Evolutionary conservation across 2,113 vertebrate genomes (phyloP).

Genomic region (Collichthys lucidus): DNA sequence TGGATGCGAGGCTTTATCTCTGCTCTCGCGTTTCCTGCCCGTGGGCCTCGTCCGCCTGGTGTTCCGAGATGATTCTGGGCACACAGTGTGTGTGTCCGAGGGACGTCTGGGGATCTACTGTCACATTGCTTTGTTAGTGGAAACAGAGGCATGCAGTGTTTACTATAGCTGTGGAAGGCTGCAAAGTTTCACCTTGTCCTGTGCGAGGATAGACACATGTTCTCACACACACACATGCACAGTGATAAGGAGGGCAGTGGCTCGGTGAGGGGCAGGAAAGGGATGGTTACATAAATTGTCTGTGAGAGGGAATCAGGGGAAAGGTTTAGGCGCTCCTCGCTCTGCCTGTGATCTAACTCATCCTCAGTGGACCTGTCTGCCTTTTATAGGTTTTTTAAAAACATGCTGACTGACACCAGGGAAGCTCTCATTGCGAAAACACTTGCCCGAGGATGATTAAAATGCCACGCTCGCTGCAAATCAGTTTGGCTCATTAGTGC

Average conservation of each 20-base stretch:
- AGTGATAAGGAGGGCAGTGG: slow-evolving; percentile 55
- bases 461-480: slow-evolving; percentile 31
- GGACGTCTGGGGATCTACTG: neutral
- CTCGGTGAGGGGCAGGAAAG: slow-evolving; percentile 41
- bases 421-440: neutral
- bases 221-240: neutral
- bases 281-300: slow-evolving; percentile 50
- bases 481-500: slow-evolving; percentile 57
- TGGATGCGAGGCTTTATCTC: slow-evolving; percentile 53
- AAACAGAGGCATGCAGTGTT: slow-evolving; percentile 60
- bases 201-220: slow-evolving; percentile 7
- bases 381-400: slow-evolving; percentile 34
- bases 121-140: neutral
- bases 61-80: slow-evolving; percentile 22
- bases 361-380: slow-evolving; percentile 9
- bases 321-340: neutral
- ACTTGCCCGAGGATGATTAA: slow-evolving; percentile 25
- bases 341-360: neutral
- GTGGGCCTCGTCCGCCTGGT: neutral
- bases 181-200: slow-evolving; percentile 6
- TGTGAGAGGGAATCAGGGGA: slow-evolving; percentile 33
- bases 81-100: neutral
- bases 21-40: slow-evolving; percentile 56
- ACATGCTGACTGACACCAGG: neutral
- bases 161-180: slow-evolving; percentile 34